A percentile compares a stretch with the other conserved stretches of the same genome.
Evolutionary conservation across 2,888 invertebrate genomes (phyloP).

Genomic region (Ophion costatus): DNA sequence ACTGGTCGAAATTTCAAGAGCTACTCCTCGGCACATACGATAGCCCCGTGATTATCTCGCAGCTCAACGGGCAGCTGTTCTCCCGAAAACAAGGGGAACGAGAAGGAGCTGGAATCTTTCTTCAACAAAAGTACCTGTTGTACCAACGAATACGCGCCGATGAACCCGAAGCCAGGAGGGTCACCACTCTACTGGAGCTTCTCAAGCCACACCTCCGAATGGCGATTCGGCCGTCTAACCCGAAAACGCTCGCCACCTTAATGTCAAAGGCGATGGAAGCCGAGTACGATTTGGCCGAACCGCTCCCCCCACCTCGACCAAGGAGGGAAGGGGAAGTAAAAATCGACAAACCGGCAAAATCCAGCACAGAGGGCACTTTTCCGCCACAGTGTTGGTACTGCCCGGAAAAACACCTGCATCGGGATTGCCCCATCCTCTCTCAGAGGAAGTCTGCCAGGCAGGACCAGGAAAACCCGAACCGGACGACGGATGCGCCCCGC

Average conservation of each 20-base stretch:
- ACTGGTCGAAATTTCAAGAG: slow-evolving; percentile 7
- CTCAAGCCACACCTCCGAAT: neutral
- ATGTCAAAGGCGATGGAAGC: neutral
- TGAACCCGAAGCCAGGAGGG: neutral
- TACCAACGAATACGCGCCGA: neutral
- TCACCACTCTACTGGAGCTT: neutral
- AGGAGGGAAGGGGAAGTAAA: neutral
- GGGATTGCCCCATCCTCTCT: neutral
- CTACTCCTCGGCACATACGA: neutral
- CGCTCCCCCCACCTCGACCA: neutral
- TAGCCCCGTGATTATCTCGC: neutral
- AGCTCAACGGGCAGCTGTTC: slow-evolving; percentile 6
- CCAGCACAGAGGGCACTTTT: neutral
- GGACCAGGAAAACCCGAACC: neutral
- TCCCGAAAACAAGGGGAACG: neutral
- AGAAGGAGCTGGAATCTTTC: slow-evolving; percentile 6
- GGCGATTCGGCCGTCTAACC: neutral
- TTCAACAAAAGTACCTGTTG: neutral
- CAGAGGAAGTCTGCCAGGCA: neutral
- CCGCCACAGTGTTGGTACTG: neutral
- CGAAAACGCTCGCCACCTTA: neutral
- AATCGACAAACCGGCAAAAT: neutral
- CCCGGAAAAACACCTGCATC: neutral
- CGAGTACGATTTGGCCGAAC: slow-evolving; percentile 22
- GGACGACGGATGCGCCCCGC: neutral